Conservation (phyloP, 2,888 invertebrate genomes). For the Liodrosophila aerea region DNA sequence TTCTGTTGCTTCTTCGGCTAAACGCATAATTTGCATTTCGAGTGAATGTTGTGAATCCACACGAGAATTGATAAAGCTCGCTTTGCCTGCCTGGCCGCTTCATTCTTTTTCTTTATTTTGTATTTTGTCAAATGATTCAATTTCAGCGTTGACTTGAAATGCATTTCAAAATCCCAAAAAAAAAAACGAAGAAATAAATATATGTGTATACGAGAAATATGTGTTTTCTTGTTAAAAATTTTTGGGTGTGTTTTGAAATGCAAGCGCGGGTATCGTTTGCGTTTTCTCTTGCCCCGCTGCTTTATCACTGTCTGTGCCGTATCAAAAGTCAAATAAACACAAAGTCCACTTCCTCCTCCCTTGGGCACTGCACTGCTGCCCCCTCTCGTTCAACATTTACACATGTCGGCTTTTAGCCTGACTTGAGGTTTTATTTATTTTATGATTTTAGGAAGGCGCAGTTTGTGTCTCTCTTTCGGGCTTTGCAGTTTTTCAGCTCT, state of each 20-base stretch:
- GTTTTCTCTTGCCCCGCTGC: background rate
- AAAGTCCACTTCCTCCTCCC: slow-evolving; percentile 28
- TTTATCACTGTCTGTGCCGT: slow-evolving; percentile 11
- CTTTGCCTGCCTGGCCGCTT: slow-evolving; percentile 25
- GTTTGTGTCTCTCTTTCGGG: slow-evolving; percentile 18
- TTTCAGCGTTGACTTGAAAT: slow-evolving; percentile 66
- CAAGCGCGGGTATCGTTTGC: slow-evolving; percentile 26
- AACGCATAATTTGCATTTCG: slow-evolving; percentile 72
- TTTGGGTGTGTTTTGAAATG: slow-evolving; percentile 50
- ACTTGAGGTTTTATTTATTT: slow-evolving; percentile 47
- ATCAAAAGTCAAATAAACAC: slow-evolving; percentile 39
- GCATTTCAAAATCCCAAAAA: slow-evolving; percentile 45
- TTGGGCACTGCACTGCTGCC: slow-evolving; percentile 6
- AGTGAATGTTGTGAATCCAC: slow-evolving; percentile 26
- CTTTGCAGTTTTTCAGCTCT: background rate
- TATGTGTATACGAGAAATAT: background rate
- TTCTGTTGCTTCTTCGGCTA: slow-evolving; percentile 47
- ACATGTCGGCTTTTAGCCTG: slow-evolving; percentile 61
- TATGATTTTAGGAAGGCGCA: slow-evolving; percentile 58
- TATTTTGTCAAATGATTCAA: slow-evolving; percentile 75
- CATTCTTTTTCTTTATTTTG: background rate
- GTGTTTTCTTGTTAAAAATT: slow-evolving; percentile 40
- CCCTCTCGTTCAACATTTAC: slow-evolving; percentile 54
- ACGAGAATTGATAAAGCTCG: slow-evolving; percentile 57
- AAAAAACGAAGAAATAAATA: slow-evolving; percentile 6